These are phyloP conservation scores for Ceryle rudis DNA, from an alignment of 2,797 vertebrate species.

Conservation along the genomic window DNA sequence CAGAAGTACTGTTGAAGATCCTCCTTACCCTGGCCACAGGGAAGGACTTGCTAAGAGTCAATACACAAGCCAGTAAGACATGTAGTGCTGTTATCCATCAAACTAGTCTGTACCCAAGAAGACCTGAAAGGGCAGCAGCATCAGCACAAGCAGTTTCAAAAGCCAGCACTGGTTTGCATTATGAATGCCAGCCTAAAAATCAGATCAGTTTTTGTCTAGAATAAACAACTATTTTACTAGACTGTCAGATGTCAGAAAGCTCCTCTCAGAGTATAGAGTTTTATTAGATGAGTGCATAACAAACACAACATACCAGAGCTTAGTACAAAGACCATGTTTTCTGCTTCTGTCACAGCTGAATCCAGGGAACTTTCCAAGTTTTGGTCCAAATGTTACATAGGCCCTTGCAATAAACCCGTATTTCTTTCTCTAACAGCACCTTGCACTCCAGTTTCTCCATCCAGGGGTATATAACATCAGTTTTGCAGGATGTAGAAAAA, in stretches of 20 bases:
- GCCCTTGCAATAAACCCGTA: neutral
- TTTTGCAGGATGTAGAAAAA: neutral
- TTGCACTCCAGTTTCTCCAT: neutral
- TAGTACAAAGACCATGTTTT: neutral
- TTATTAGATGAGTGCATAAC: neutral
- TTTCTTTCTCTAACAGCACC: neutral
- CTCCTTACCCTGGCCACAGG: neutral
- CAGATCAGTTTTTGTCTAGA: slow-evolving; percentile 11
- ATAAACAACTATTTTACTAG: neutral
- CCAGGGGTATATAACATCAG: neutral
- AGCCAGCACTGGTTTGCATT: neutral
- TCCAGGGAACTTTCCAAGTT: neutral
- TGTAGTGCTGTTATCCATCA: neutral
- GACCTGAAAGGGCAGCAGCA: neutral
- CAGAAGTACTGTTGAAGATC: neutral
- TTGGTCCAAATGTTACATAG: neutral
- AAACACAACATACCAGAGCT: neutral
- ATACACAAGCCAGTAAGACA: neutral
- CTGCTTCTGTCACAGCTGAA: neutral
- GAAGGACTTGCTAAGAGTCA: neutral
- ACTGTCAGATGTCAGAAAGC: neutral
- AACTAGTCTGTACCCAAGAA: neutral
- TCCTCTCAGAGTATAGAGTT: neutral
- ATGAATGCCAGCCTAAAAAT: slow-evolving; percentile 1
- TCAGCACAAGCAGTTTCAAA: neutral